A percentile compares a stretch with the other conserved stretches of the same genome.
phyloP scores from a whole-genome alignment of 2,888 invertebrate species.

The Horisme vitalbata region DNA sequence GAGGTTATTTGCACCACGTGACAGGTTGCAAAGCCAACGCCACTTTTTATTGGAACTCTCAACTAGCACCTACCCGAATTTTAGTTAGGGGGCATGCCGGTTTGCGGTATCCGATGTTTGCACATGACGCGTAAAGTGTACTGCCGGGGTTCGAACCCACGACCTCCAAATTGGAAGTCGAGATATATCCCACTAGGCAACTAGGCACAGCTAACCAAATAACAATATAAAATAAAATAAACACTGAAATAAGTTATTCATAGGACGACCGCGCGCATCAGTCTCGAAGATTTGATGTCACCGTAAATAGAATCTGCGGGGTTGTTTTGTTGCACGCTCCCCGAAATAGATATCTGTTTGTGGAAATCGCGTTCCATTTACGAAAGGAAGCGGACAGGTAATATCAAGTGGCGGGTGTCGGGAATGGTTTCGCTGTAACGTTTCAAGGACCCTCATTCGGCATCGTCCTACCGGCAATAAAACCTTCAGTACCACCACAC shows the following conservation, averaged over 20 bases:
- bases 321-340: slow-evolving; percentile 36
- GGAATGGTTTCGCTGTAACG: slow-evolving; percentile 53
- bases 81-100: too few species aligned
- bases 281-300: slow-evolving; percentile 57
- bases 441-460: slow-evolving; percentile 58
- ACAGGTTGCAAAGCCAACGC: too few species aligned
- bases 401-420: slow-evolving; percentile 48
- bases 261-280: slow-evolving; percentile 51
- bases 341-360: slow-evolving; percentile 35
- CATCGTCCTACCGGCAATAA: slow-evolving; percentile 60
- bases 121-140: too few species aligned
- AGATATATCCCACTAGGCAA: too few species aligned
- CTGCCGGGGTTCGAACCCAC: too few species aligned
- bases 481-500: slow-evolving; percentile 62
- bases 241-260: slow-evolving; percentile 68
- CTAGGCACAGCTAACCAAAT: too few species aligned
- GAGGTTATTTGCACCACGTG: too few species aligned
- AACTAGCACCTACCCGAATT: too few species aligned
- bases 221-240: slow-evolving; percentile 52
- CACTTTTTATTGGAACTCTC: too few species aligned
- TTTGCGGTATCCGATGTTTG: too few species aligned
- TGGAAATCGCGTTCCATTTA: slow-evolving; percentile 40
- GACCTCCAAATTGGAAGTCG: too few species aligned
- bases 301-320: slow-evolving; percentile 47
- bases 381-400: slow-evolving; percentile 43